Evolutionary conservation across 2,888 invertebrate genomes (phyloP).

Genomic region (Drosophila gaucha): DNA sequence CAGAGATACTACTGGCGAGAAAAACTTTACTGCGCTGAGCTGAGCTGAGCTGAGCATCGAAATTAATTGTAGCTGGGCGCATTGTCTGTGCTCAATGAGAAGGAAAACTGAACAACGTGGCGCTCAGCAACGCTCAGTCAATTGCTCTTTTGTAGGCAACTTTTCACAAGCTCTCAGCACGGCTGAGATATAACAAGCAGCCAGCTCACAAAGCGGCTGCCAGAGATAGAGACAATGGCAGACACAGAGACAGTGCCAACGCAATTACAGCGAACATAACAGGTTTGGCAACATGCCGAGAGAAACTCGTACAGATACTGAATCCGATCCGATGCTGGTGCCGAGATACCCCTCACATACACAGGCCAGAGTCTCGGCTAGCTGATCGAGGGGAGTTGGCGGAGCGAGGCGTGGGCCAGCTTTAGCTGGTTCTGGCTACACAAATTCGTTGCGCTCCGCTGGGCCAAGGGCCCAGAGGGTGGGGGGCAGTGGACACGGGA

Average conservation of each 20-base stretch:
- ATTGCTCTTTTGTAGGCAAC: slow-evolving; percentile 7
- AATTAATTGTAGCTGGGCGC: not conserved
- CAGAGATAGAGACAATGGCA: slow-evolving; percentile 1
- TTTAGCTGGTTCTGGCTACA: slow-evolving; percentile 22
- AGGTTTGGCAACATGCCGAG: slow-evolving; percentile 62
- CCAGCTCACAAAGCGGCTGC: not conserved
- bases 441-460: slow-evolving; percentile 56
- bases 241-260: slow-evolving; percentile 13
- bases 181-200: slow-evolving; percentile 5
- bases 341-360: slow-evolving; percentile 16
- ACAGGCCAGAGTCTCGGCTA: slow-evolving; percentile 17
- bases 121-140: not conserved
- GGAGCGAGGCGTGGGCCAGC: slow-evolving; percentile 3
- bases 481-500: slow-evolving; percentile 11
- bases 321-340: slow-evolving; percentile 21
- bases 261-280: slow-evolving; percentile 51
- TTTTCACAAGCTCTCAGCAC: slow-evolving; percentile 5
- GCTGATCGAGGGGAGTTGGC: slow-evolving; percentile 19
- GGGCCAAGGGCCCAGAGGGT: not conserved
- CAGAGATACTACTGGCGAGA: not conserved
- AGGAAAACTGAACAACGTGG: slow-evolving; percentile 2
- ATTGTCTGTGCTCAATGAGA: slow-evolving; percentile 9
- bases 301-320: slow-evolving; percentile 33
- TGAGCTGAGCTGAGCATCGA: slow-evolving; percentile 17
- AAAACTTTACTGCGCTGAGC: slow-evolving; percentile 3